These are phyloP conservation scores for Bergia puertoricense DNA, from an alignment of 92 coral and sea anemone species.

Conservation along the genomic window DNA sequence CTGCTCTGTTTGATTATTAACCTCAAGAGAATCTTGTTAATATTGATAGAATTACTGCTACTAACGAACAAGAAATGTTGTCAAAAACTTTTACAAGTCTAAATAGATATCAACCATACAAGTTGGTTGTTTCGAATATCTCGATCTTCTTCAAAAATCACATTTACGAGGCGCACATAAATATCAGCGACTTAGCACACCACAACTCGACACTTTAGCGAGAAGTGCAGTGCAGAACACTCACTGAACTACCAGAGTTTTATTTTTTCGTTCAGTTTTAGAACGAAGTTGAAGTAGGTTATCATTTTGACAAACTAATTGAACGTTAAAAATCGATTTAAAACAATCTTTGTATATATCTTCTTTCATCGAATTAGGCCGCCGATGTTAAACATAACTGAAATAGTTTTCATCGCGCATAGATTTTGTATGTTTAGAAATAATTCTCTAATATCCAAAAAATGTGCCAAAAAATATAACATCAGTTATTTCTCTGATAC, in stretches of 20 bases:
- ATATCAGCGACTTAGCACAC: not conserved
- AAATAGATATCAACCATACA: too few species aligned
- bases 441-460: too few species aligned
- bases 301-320: not conserved
- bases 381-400: not conserved
- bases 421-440: too few species aligned
- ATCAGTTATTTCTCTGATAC: too few species aligned
- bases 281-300: not conserved
- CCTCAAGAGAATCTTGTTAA: not conserved
- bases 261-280: not conserved
- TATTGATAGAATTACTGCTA: not conserved
- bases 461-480: too few species aligned
- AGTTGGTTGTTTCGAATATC: not conserved
- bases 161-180: not conserved
- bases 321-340: not conserved
- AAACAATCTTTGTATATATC: not conserved
- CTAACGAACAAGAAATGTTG: not conserved
- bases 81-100: not conserved
- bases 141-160: not conserved
- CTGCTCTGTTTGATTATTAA: not conserved
- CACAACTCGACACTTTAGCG: not conserved
- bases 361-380: not conserved
- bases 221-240: not conserved
- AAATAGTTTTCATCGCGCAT: too few species aligned
- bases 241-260: not conserved